Percentiles rank a stretch among this genome's conserved stretches.
Conservation (phyloP, 2,888 invertebrate species). For the Malthinus flaveolus region DNA sequence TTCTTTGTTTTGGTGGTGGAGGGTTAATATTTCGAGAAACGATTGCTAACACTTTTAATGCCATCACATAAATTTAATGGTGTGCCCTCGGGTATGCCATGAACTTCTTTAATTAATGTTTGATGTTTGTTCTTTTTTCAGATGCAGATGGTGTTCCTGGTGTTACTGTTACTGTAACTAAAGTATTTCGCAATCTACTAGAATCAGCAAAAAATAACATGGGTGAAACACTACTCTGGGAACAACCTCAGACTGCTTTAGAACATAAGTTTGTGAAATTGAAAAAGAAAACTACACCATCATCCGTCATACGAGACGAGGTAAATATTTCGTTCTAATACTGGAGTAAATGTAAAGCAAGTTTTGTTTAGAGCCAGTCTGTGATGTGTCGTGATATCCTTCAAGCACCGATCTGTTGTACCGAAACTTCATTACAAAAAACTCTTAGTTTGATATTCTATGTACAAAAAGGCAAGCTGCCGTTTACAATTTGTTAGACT, state of each 20-base stretch:
- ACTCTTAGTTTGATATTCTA: conserved; percentile 78
- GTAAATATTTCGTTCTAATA: conserved; percentile 52
- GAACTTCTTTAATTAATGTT: conserved; percentile 41
- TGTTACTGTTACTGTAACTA: conserved; percentile 95
- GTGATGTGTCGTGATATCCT: too few species aligned
- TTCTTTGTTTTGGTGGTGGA: conserved; percentile 70
- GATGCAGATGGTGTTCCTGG: conserved; percentile 95
- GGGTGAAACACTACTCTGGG: conserved; percentile 76
- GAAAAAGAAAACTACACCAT: conserved; percentile 65
- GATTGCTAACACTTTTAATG: too few species aligned
- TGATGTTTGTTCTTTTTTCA: conserved; percentile 49
- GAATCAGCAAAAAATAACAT: conserved; percentile 59
- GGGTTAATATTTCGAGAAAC: conserved; percentile 59
- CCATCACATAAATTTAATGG: too few species aligned
- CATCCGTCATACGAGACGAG: conserved; percentile 90
- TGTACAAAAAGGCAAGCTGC: conserved; percentile 94
- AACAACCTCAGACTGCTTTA: conserved; percentile 77
- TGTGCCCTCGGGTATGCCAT: conserved; percentile 45
- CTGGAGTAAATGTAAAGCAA: conserved; percentile 4
- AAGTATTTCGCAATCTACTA: conserved; percentile 75
- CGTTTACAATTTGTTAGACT: conserved; percentile 95
- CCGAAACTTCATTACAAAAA: too few species aligned
- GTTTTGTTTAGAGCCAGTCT: background rate
- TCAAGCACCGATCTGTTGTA: too few species aligned
- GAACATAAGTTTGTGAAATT: conserved; percentile 75